A percentile compares a stretch with the other conserved stretches of the same genome.
These are phyloP conservation scores for Drosophila leontia DNA, from an alignment of 1,140 invertebrate genomes.

Conservation along the genomic window DNA sequence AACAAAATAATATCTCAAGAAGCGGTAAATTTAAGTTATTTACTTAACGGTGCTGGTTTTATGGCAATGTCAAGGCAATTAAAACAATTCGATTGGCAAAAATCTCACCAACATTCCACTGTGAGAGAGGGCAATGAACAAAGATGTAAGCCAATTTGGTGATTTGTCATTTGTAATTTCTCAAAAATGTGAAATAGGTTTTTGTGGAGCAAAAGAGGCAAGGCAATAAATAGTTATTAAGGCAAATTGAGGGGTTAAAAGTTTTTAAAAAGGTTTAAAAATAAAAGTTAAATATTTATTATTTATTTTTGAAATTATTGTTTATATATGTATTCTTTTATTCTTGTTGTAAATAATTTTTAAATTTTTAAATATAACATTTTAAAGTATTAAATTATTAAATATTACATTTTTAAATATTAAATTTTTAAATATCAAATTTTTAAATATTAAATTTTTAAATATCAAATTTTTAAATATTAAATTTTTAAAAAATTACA, in stretches of 20 bases:
- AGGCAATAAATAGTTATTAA: background rate
- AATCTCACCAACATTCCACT: constrained; percentile 22
- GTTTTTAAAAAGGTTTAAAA: background rate
- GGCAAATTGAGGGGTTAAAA: background rate
- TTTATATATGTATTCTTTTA: too few relatives aligned
- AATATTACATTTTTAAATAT: too few relatives aligned
- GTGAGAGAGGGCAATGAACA: constrained; percentile 33
- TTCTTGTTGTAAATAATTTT: too few relatives aligned
- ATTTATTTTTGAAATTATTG: too few relatives aligned
- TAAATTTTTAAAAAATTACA: too few relatives aligned
- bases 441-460: too few relatives aligned
- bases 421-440: too few relatives aligned
- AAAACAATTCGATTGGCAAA: constrained; percentile 33
- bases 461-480: too few relatives aligned
- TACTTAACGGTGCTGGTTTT: constrained; percentile 22
- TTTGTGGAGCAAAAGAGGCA: background rate
- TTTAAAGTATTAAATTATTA: too few relatives aligned
- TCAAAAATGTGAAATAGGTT: background rate
- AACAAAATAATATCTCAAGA: background rate
- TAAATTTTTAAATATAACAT: too few relatives aligned
- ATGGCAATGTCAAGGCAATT: constrained; percentile 42
- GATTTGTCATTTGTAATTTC: constrained; percentile 25
- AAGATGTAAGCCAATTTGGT: constrained; percentile 9
- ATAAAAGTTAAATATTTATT: too few relatives aligned
- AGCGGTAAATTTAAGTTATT: constrained; percentile 23